phyloP scores from a whole-genome alignment of 2,888 invertebrate species.

The Parelbella ahira region DNA sequence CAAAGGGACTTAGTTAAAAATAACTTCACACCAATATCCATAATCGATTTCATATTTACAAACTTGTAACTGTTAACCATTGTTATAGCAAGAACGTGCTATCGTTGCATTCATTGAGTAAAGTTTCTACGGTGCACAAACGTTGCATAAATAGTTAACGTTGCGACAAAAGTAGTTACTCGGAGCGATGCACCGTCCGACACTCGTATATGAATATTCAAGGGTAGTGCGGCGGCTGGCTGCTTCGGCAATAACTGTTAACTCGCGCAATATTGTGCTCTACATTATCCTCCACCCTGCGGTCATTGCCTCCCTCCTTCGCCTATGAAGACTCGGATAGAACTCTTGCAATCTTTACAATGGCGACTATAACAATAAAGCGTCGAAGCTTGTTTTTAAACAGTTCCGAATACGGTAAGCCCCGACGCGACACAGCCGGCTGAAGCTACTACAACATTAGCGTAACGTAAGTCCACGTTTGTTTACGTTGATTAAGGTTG shows the following conservation, averaged over 20 bases:
- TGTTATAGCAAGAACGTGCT: conserved; percentile 4
- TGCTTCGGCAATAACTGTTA: conserved; percentile 68
- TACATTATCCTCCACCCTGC: conserved; percentile 39
- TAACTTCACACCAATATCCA: no score
- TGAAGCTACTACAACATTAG: conserved; percentile 38
- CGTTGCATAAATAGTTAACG: conserved; percentile 35
- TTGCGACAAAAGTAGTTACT: conserved; percentile 37
- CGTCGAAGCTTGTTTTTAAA: conserved; percentile 6
- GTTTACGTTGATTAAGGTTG: conserved; percentile 77
- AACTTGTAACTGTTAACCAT: conserved; percentile 1
- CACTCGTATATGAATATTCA: conserved; percentile 69
- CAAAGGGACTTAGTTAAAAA: no score
- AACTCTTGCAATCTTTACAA: conserved; percentile 18
- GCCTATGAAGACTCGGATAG: conserved; percentile 5
- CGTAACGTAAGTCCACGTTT: conserved; percentile 64
- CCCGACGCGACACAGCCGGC: conserved; percentile 3
- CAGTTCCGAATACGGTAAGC: conserved; percentile 14
- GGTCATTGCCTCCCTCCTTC: conserved; percentile 11
- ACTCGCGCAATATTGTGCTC: conserved; percentile 55
- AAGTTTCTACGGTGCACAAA: conserved; percentile 31
- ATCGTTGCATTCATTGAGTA: conserved; percentile 6
- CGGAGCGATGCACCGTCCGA: conserved; percentile 42
- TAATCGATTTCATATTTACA: background rate
- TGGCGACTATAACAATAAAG: conserved; percentile 8
- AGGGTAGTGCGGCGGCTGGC: conserved; percentile 47